Base-by-base conservation (phyloP, 2,888 invertebrate species). In the Cosmia pyralina region DNA sequence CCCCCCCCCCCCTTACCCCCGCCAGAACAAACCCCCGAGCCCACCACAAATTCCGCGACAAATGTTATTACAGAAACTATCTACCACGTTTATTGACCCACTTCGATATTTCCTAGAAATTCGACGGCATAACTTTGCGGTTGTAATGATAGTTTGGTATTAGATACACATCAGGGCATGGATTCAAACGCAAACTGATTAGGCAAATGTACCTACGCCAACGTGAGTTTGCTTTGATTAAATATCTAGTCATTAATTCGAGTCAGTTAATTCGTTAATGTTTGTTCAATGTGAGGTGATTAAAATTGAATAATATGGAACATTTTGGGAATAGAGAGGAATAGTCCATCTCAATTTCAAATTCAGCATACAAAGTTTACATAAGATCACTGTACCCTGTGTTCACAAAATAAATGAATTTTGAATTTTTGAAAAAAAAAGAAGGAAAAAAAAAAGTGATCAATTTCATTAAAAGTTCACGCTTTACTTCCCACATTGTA, bases 51-150 rank as follows among this genome's bases (percentile, higher is more conserved):
- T 91, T 90, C 90, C 90, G 88, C 91, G 91, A 92, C 94, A 93
- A 94, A 94, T 92, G 90, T 93, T 94, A 94, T 94, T 94, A 93
- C 91, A 87, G 92, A 90, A 92, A 93, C 93, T 93, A 93, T 93
- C 92, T 90, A 86, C 87, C 82, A 84, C 85, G 88, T 90, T 90
- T 92, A 93, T 93, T 93, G 93, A 93, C 92, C 92, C 87, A 90
- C 88, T 91, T 92, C 80, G 76, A 83, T 90, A 89, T 90, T 88
- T 87, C 79, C 77, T 80, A 84, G 82, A 84, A 87, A 77, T 88
- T 89, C 82, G 64, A 81, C 81, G 77, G 77, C 84, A 87, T 84
- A 88, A 87, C 81, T 86, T 87, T 78, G 83, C 53, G 86, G 79
- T 75, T 76, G 82, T 86, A 86, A 84, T 86, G 85, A 86, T 84